A percentile compares a stretch with the other conserved stretches of the same genome.
phyloP scores from a whole-genome alignment of 2,797 vertebrate species.

The Hafferia zeledoni region DNA sequence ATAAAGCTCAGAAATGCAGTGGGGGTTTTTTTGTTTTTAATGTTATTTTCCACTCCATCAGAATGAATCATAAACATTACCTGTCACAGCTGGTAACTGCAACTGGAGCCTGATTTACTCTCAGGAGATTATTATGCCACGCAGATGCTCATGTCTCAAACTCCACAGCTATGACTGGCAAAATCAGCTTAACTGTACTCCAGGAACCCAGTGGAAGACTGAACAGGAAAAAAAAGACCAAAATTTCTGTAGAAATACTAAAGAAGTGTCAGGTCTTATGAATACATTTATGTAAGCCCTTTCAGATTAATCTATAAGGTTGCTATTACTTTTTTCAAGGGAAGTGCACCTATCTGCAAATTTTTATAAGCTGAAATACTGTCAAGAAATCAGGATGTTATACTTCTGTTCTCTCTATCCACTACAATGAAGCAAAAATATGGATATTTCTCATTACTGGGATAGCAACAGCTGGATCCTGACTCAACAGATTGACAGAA shows the following conservation, averaged over 20 bases:
- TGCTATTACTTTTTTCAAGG: not conserved
- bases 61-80: not conserved
- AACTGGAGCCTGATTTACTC: not conserved
- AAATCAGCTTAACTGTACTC: not conserved
- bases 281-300: not conserved
- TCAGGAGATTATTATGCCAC: not conserved
- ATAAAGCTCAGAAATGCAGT: not conserved
- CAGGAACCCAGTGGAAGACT: not conserved
- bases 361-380: not conserved
- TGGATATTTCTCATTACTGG: not conserved
- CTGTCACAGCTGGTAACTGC: not conserved
- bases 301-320: not conserved
- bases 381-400: not conserved
- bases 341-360: not conserved
- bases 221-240: not conserved
- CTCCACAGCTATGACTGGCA: not conserved
- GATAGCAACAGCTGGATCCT: not conserved
- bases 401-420: not conserved
- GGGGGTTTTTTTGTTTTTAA: not conserved
- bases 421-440: not conserved
- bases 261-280: not conserved
- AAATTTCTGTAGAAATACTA: not conserved
- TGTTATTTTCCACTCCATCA: not conserved
- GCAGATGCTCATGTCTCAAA: not conserved
- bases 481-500: not conserved